Conservation (phyloP, 2,797 vertebrate species). For the Lacerta agilis region DNA sequence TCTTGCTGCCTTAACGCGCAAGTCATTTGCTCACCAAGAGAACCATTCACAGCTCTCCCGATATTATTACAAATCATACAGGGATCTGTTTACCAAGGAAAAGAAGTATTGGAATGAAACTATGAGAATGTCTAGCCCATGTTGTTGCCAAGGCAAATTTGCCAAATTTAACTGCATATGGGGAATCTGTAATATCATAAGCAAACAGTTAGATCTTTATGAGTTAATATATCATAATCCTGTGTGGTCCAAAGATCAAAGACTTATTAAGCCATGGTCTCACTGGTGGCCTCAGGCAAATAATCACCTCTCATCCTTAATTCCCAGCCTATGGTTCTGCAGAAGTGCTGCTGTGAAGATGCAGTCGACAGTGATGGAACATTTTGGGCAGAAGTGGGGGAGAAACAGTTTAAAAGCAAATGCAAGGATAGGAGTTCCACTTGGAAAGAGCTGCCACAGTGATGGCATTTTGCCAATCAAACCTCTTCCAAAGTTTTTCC, state of each 20-base stretch:
- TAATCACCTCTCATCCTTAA: neutral
- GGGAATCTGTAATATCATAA: neutral
- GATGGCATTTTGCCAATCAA: neutral
- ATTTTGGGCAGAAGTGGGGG: neutral
- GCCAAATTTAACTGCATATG: neutral
- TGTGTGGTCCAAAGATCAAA: constrained; percentile 42
- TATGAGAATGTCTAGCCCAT: neutral
- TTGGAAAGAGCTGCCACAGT: too few relatives aligned
- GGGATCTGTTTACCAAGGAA: neutral
- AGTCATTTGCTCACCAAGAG: neutral
- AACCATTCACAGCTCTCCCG: neutral
- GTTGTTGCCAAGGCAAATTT: neutral
- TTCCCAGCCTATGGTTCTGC: neutral
- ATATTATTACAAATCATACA: neutral
- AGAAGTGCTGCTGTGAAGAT: neutral
- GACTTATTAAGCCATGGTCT: neutral
- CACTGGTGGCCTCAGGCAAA: neutral
- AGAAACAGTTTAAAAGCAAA: neutral
- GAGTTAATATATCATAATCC: neutral
- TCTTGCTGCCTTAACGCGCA: neutral
- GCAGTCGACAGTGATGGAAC: neutral
- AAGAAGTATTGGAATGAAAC: neutral
- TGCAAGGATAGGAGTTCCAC: neutral
- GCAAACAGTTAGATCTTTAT: constrained; percentile 8
- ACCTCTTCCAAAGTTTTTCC: too few relatives aligned